phyloP scores from a whole-genome alignment of 2,888 invertebrate genomes.

The Caenorhabditis sp. region DNA sequence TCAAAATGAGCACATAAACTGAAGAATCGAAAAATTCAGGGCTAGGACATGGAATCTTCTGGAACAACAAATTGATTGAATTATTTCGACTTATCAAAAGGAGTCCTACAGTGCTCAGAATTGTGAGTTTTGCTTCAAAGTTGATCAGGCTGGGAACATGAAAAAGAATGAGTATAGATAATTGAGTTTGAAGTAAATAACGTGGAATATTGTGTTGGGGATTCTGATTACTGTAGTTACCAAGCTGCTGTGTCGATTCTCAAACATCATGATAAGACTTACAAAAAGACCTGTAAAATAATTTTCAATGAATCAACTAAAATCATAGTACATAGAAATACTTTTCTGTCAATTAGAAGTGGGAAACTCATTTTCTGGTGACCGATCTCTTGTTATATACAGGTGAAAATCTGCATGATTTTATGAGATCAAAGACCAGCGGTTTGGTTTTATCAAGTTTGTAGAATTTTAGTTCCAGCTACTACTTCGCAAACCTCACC shows the following conservation, averaged over 20 bases:
- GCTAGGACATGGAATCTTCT: conserved; percentile 18
- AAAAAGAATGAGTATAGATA: conserved; percentile 11
- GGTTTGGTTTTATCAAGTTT: too few species aligned
- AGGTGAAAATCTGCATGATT: too few species aligned
- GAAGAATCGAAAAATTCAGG: conserved; percentile 13
- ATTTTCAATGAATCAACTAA: too few species aligned
- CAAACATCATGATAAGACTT: conserved; percentile 15
- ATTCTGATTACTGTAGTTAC: conserved; percentile 5
- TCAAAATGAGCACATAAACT: conserved; percentile 8
- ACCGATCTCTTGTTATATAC: too few species aligned
- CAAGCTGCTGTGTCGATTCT: conserved; percentile 19
- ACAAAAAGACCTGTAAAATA: conserved; percentile 12
- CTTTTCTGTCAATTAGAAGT: too few species aligned
- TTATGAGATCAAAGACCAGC: too few species aligned
- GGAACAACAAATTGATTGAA: not conserved
- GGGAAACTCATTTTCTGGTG: too few species aligned
- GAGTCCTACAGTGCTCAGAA: not conserved
- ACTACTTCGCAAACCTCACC: too few species aligned
- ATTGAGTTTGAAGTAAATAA: conserved; percentile 8
- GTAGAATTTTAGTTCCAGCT: too few species aligned
- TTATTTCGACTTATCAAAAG: not conserved
- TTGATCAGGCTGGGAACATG: conserved; percentile 19
- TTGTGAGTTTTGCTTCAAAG: conserved; percentile 8
- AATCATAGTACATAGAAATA: too few species aligned
- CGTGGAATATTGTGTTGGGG: not conserved